Evolutionary conservation across 1,140 invertebrate species (phyloP), one percentile per base, ranked within the genome.

Genomic region (Drosophila lacteicornis): DNA sequence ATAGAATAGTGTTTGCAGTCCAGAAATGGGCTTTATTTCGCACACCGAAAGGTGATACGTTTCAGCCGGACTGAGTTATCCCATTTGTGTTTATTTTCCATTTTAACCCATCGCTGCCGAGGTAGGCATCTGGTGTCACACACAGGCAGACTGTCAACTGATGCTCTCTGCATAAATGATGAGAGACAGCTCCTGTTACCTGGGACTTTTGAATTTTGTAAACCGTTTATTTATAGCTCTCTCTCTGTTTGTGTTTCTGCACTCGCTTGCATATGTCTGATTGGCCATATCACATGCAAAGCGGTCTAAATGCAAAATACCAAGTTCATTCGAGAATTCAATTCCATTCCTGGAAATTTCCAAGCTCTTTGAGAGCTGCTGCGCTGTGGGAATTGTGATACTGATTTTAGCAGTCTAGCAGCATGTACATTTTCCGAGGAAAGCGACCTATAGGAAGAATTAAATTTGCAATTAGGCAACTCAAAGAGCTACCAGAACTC

Each of bases 161-260:
- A 82, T 56, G 42, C 49, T 60, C 65, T 57, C 66, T 57, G 45
- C 58, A 68, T 79, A 79, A 63, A 74, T 69, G 40, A 79, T 66
- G 80, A 49, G 61, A 45, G 57, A 38, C 19, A n/a, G 43, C 53
- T 47, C 36, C 19, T 47, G 46, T 36, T 60, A 25, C 19, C 42
- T 9, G 55, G 27, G 45, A 50, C 17, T 61, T 68, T 63, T 68
- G 58, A 49, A 80, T 78, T 47, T 74, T 79, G 58, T 11, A 49
- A 49, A 36, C 40, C n/a, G n/a, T 63, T 47, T 66, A 19, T 66
- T 75, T 62, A 7, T 11, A 7, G 6, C 25, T 43, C 8, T 22
- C 33, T 45, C 17, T 33, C 46, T 27, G 3, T 53, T 53, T 11
- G 7, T 6, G n/a, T 38, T 74, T 75, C 60, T 70, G 57, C 68